phyloP scores from a whole-genome alignment of 2,888 invertebrate species.

The Brassicogethes aeneus region DNA sequence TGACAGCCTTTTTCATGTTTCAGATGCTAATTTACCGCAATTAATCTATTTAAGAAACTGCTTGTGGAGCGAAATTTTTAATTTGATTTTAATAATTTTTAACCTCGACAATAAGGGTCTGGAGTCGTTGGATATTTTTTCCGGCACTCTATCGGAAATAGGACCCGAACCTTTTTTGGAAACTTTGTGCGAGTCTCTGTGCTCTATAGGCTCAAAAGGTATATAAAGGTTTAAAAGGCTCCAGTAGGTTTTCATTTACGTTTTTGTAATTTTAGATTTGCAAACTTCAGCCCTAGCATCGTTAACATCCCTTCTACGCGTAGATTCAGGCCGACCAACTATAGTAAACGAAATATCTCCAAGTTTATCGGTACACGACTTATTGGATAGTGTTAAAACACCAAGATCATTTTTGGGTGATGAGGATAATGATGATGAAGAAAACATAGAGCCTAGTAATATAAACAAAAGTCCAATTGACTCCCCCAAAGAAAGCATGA shows the following conservation, averaged over 20 bases:
- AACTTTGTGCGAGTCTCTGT: slow-evolving; percentile 34
- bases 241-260: neutral
- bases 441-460: slow-evolving; percentile 5
- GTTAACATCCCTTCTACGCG: slow-evolving; percentile 23
- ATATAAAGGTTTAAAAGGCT: slow-evolving; percentile 8
- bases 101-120: slow-evolving; percentile 16
- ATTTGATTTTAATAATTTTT: slow-evolving; percentile 38
- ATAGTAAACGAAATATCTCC: slow-evolving; percentile 4
- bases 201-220: slow-evolving; percentile 28
- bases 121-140: slow-evolving; percentile 21
- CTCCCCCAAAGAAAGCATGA: slow-evolving; percentile 7
- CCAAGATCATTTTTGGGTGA: slow-evolving; percentile 20
- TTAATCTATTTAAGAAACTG: slow-evolving; percentile 42
- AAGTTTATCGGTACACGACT: slow-evolving; percentile 21
- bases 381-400: slow-evolving; percentile 30
- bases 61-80: slow-evolving; percentile 43
- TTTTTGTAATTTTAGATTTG: slow-evolving; percentile 21
- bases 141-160: slow-evolving; percentile 21
- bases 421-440: slow-evolving; percentile 11
- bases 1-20: too few species aligned
- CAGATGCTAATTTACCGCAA: slow-evolving; percentile 36
- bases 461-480: neutral
- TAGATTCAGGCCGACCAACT: slow-evolving; percentile 16
- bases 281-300: slow-evolving; percentile 27
- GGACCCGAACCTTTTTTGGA: slow-evolving; percentile 30